Percentiles rank a stretch among this genome's conserved stretches.
Evolutionary conservation across 2,113 vertebrate species (phyloP).

Genomic region (Nannobrachium achirus): DNA sequence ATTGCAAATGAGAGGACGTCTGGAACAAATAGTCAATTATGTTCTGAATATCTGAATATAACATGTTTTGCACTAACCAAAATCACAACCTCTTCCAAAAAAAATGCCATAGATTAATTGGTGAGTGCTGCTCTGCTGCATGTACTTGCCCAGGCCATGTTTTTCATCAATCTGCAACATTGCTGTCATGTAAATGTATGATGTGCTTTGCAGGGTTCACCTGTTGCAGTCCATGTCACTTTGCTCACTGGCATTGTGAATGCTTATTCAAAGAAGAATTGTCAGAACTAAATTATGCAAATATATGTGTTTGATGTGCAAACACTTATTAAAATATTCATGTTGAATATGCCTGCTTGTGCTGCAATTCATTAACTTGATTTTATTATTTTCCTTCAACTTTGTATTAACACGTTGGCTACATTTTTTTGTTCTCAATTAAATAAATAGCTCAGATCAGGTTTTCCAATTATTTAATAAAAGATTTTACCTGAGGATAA

Average conservation of each 20-base stretch:
- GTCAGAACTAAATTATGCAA: constrained; percentile 55
- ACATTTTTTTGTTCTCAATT: no score
- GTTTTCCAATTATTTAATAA: no score
- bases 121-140: constrained; percentile 12
- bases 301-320: constrained; percentile 54
- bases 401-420: no score
- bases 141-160: constrained; percentile 20
- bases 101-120: constrained; percentile 6
- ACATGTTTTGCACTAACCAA: constrained; percentile 59
- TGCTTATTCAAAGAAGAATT: constrained; percentile 39
- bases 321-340: constrained; percentile 51
- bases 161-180: constrained; percentile 15
- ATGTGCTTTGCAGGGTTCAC: constrained; percentile 13
- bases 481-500: no score
- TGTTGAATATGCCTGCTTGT: constrained; percentile 31
- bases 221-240: constrained; percentile 57
- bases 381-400: neutral
- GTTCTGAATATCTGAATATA: constrained; percentile 7
- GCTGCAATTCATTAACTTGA: neutral
- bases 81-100: constrained; percentile 31
- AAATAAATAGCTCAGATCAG: no score
- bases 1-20: neutral
- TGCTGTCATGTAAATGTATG: constrained; percentile 1
- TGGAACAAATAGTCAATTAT: neutral
- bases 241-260: constrained; percentile 50